Evolutionary conservation across 2,888 invertebrate genomes (phyloP).

Genomic region (Mythimna vitellina): DNA sequence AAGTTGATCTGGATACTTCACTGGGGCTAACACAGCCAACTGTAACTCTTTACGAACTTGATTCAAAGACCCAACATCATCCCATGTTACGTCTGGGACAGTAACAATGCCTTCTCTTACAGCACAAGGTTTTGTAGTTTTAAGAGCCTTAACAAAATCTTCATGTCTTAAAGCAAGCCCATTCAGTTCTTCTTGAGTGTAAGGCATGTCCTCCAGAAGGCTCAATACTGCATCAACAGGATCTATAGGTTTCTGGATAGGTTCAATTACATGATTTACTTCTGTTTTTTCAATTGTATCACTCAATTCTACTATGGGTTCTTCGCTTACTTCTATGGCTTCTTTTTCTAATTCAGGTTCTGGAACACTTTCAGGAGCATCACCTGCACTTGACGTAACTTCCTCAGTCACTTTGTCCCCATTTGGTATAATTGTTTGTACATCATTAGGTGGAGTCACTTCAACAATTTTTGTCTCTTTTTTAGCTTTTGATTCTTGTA

Average conservation of each 20-base stretch:
- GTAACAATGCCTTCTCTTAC: constrained; percentile 99
- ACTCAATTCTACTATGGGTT: constrained; percentile 64
- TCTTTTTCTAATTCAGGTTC: constrained; percentile 54
- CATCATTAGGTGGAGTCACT: constrained; percentile 65
- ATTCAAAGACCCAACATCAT: constrained; percentile 97
- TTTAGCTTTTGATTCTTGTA: constrained; percentile 70
- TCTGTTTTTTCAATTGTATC: constrained; percentile 61
- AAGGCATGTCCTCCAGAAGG: constrained; percentile 92
- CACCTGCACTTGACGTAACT: constrained; percentile 61
- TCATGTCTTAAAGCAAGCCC: constrained; percentile 93
- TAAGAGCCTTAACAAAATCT: constrained; percentile 95
- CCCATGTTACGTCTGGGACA: constrained; percentile 99
- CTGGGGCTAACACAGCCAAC: constrained; percentile 97
- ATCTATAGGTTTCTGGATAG: constrained; percentile 65
- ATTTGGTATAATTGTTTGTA: constrained; percentile 78
- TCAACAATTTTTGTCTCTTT: constrained; percentile 56
- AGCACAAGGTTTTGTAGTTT: constrained; percentile 97
- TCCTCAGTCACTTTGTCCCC: constrained; percentile 82
- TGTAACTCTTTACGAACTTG: constrained; percentile 97
- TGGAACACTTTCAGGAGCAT: constrained; percentile 65
- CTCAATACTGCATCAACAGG: constrained; percentile 90
- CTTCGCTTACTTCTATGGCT: constrained; percentile 49
- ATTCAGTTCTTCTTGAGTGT: constrained; percentile 91
- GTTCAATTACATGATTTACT: constrained; percentile 66
- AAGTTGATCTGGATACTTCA: constrained; percentile 96